These are phyloP conservation scores for Crocallis elinguaria DNA, from an alignment of 2,888 invertebrate genomes.

Conservation along the genomic window DNA sequence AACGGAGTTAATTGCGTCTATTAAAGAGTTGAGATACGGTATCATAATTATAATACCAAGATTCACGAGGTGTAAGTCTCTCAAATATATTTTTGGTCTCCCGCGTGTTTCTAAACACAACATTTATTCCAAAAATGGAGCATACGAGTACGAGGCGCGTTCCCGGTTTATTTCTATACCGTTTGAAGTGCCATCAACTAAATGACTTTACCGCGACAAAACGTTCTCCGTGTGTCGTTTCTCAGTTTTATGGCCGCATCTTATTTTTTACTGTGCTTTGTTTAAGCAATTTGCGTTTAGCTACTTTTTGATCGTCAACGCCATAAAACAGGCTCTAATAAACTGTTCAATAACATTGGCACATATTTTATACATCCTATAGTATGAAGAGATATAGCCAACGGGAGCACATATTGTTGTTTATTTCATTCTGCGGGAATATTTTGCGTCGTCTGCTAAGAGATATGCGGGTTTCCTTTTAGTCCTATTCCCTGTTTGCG, in stretches of 20 bases:
- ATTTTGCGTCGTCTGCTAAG: conserved; percentile 19
- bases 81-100: conserved; percentile 49
- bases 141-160: conserved; percentile 43
- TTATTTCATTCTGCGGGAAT: conserved; percentile 27
- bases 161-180: conserved; percentile 61
- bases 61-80: conserved; percentile 38
- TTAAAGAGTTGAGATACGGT: conserved; percentile 11
- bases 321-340: conserved; percentile 21
- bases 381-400: conserved; percentile 12
- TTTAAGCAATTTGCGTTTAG: conserved; percentile 36
- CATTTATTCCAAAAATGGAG: conserved; percentile 62
- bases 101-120: conserved; percentile 47
- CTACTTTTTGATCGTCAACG: conserved; percentile 26
- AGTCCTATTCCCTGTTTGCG: conserved; percentile 20
- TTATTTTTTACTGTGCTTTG: conserved; percentile 38
- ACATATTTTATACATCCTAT: conserved; percentile 17
- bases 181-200: conserved; percentile 62
- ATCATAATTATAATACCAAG: conserved; percentile 17
- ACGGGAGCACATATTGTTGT: conserved; percentile 23
- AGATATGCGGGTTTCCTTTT: conserved; percentile 28
- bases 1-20: conserved; percentile 23
- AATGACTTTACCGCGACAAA: conserved; percentile 58
- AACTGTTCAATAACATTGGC: conserved; percentile 28
- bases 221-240: conserved; percentile 50
- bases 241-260: conserved; percentile 45